Evolutionary conservation across 2,888 invertebrate genomes (phyloP).

Genomic region (Dicycla oo): DNA sequence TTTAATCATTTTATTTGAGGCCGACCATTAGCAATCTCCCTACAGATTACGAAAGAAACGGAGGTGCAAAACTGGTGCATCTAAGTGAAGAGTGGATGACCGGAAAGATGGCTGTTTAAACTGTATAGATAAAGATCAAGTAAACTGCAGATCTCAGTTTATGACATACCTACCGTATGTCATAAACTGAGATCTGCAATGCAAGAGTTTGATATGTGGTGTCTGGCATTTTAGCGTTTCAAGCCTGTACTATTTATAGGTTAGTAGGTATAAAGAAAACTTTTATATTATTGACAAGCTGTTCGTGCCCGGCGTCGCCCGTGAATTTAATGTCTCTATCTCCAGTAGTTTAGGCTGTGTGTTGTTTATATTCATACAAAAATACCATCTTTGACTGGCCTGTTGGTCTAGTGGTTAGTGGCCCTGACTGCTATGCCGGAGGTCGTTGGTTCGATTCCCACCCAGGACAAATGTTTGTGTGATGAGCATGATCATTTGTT

Average conservation of each 20-base stretch:
- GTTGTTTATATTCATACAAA: too few species aligned
- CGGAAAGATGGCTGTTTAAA: not conserved
- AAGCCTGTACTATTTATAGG: not conserved
- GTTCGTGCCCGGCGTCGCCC: too few species aligned
- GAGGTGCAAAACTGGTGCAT: not conserved
- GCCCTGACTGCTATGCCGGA: too few species aligned
- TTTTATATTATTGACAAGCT: not conserved
- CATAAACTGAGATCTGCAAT: not conserved
- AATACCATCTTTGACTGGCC: too few species aligned
- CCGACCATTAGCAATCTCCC: not conserved
- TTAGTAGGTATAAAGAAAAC: not conserved
- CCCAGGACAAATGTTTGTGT: too few species aligned
- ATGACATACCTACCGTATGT: not conserved
- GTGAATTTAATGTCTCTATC: too few species aligned
- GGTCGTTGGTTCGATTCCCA: too few species aligned
- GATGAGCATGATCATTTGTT: too few species aligned
- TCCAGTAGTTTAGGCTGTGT: too few species aligned
- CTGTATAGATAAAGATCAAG: not conserved
- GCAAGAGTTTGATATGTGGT: not conserved
- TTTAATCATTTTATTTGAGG: conserved; percentile 9
- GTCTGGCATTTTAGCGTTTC: not conserved
- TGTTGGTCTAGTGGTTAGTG: too few species aligned
- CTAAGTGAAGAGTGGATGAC: too few species aligned
- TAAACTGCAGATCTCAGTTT: not conserved
- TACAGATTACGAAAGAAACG: not conserved